Percentiles rank a stretch among this genome's conserved stretches.
These are phyloP conservation scores for Acronicta aceris DNA, from an alignment of 2,888 invertebrate genomes.

Conservation along the genomic window DNA sequence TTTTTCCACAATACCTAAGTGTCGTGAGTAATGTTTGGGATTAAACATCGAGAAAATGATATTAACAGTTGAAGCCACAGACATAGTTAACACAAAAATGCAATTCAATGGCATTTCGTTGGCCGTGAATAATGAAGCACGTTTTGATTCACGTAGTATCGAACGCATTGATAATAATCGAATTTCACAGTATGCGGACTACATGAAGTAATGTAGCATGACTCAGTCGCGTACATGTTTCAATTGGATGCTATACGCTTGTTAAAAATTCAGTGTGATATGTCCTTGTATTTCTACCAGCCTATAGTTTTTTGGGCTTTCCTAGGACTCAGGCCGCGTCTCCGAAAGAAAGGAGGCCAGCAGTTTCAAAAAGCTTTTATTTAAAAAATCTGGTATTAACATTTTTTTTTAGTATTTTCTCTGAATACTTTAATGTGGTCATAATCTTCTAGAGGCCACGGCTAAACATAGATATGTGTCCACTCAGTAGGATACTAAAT, in stretches of 20 bases:
- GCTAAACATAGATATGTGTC: too few species aligned
- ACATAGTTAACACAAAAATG: neutral
- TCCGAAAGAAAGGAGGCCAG: too few species aligned
- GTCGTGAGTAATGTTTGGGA: neutral
- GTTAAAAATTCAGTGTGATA: constrained; percentile 7
- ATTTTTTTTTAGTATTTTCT: too few species aligned
- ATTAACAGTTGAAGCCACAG: neutral
- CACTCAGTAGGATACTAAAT: too few species aligned
- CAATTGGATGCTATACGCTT: constrained; percentile 14
- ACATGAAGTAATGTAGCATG: constrained; percentile 21
- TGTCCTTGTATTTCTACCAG: neutral
- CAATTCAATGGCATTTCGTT: constrained; percentile 28
- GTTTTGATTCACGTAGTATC: constrained; percentile 35
- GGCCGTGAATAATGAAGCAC: constrained; percentile 45
- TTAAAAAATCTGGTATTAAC: too few species aligned
- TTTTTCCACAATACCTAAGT: neutral
- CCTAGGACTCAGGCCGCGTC: too few species aligned
- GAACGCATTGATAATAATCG: constrained; percentile 42
- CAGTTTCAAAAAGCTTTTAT: too few species aligned
- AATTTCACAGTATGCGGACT: constrained; percentile 44
- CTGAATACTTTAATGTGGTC: too few species aligned
- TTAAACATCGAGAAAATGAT: neutral
- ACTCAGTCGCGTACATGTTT: constrained; percentile 25
- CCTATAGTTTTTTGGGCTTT: neutral
- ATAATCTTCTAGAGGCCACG: too few species aligned